These are phyloP conservation scores for Tadarida brasiliensis DNA, from an alignment of 2,797 vertebrate genomes.

Conservation along the genomic window DNA sequence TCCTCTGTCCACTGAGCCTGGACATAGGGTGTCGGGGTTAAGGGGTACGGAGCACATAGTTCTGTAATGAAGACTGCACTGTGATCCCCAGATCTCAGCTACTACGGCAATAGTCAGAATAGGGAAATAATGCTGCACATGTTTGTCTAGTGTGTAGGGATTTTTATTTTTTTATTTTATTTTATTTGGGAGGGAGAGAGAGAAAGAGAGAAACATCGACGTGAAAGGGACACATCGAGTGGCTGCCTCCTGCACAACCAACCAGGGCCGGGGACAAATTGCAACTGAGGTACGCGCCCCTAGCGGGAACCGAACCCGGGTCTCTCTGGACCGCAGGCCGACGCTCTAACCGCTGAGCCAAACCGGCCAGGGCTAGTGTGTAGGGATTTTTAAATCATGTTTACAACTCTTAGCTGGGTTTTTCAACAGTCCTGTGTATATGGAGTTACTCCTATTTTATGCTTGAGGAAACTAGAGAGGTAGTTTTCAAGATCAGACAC, in stretches of 20 bases:
- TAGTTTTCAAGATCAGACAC: neutral
- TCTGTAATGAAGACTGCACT: neutral
- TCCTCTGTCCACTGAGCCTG: neutral
- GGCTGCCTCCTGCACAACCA: too few species aligned
- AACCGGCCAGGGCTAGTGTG: too few species aligned
- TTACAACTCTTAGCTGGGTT: neutral
- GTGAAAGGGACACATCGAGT: too few species aligned
- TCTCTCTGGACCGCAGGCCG: too few species aligned
- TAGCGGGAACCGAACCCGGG: too few species aligned
- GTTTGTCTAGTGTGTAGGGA: neutral
- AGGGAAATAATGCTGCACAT: neutral
- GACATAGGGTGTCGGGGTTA: neutral
- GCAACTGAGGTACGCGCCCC: too few species aligned
- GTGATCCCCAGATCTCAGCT: neutral
- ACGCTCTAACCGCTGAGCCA: too few species aligned
- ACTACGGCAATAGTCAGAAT: neutral
- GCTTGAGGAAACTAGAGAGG: conserved; percentile 32
- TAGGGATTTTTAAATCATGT: conserved; percentile 3
- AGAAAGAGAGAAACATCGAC: too few species aligned
- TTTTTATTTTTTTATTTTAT: too few species aligned
- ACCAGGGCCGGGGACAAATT: too few species aligned
- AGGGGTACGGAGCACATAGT: neutral
- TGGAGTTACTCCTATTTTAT: conserved; percentile 26
- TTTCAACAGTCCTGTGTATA: neutral
- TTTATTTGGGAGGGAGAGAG: too few species aligned